These are phyloP conservation scores for Orbicella faveolata DNA, from an alignment of 64 coral and sea anemone genomes.

Conservation along the genomic window DNA sequence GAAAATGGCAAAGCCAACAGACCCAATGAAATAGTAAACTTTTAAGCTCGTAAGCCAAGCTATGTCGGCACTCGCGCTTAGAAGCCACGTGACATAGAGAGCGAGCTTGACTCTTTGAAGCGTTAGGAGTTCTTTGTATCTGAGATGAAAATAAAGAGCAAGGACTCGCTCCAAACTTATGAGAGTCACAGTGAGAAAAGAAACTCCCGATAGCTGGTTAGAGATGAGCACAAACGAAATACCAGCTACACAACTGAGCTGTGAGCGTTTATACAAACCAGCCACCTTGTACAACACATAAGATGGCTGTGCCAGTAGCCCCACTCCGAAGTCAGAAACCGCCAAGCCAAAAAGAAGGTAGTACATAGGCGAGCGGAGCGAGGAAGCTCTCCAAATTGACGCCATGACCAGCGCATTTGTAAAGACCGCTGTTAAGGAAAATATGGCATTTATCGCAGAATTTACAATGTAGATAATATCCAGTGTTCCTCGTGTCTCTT, in stretches of 20 bases:
- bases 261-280: background rate
- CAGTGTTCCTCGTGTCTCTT: background rate
- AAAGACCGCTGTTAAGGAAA: slow-evolving; percentile 21
- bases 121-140: slow-evolving; percentile 46
- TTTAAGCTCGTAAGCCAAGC: background rate
- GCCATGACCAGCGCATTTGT: slow-evolving; percentile 2
- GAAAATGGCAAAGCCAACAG: background rate
- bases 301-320: slow-evolving; percentile 13
- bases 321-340: slow-evolving; percentile 20
- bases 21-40: background rate
- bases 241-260: slow-evolving; percentile 16
- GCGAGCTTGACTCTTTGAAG: background rate
- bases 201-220: slow-evolving; percentile 6
- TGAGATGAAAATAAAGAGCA: slow-evolving; percentile 40
- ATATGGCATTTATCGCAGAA: slow-evolving; percentile 14
- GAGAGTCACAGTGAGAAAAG: slow-evolving; percentile 7
- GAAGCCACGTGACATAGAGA: background rate
- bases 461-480: slow-evolving; percentile 17
- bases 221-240: background rate
- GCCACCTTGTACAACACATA: slow-evolving; percentile 36
- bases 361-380: slow-evolving; percentile 12
- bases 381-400: background rate
- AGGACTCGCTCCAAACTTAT: slow-evolving; percentile 30
- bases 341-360: slow-evolving; percentile 17
- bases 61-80: background rate